Evolutionary conservation across 2,888 invertebrate species (phyloP).

Genomic region (Sinotaia quadrata): DNA sequence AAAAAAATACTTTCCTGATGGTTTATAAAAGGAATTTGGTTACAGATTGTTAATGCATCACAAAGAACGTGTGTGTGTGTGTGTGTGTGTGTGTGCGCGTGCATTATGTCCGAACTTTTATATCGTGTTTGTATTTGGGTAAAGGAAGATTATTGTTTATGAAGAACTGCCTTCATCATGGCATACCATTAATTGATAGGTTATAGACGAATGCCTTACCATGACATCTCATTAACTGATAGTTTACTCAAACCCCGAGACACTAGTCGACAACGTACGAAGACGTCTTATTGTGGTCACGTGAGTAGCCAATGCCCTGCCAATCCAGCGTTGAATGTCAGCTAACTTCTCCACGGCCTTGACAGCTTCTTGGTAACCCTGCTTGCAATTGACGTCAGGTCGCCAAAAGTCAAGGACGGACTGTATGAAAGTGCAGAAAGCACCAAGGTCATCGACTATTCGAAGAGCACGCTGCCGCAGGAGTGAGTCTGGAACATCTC

Average conservation of each 20-base stretch:
- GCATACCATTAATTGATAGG: too few species aligned
- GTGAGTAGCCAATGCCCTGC: constrained; percentile 8
- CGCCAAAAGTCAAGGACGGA: constrained; percentile 17
- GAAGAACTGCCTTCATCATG: too few species aligned
- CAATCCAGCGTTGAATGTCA: constrained; percentile 32
- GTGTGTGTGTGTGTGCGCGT: not conserved
- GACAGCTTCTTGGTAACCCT: constrained; percentile 18
- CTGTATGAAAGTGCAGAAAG: constrained; percentile 30
- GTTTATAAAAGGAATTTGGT: too few species aligned
- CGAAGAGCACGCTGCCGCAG: constrained; percentile 27
- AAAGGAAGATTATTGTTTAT: too few species aligned
- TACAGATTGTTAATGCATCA: not conserved
- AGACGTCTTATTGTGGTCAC: constrained; percentile 18
- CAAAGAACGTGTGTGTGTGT: not conserved
- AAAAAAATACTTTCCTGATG: too few species aligned
- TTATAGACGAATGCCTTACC: too few species aligned
- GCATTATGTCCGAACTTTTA: too few species aligned
- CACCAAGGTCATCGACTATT: constrained; percentile 27
- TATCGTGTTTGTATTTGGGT: too few species aligned
- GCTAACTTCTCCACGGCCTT: constrained; percentile 22
- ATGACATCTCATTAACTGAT: too few species aligned
- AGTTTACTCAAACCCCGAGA: too few species aligned
- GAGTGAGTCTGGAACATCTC: constrained; percentile 24
- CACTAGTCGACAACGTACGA: not conserved
- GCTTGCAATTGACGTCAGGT: not conserved